Percentiles rank a stretch among this genome's conserved stretches.
Conservation (phyloP, 30 jellyfish, hydroid and myxozoan genomes). For the Phacellophora camtschatica region DNA sequence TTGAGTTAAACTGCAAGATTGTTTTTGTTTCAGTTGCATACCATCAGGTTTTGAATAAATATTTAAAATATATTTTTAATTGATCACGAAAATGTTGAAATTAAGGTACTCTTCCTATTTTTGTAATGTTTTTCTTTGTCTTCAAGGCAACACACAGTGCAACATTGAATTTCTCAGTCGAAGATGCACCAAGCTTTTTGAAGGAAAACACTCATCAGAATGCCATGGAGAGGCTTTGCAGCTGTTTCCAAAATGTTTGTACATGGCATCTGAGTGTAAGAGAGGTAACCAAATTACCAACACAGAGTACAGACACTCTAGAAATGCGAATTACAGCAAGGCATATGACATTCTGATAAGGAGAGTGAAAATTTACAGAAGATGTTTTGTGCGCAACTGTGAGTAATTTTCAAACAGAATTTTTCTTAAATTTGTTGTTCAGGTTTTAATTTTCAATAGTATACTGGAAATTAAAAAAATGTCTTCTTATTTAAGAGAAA, state of each 20-base stretch:
- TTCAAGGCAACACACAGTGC: constrained; percentile 13
- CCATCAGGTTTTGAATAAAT: no score
- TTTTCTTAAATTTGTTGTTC: no score
- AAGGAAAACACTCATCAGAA: constrained; percentile 25
- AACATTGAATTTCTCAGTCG: neutral
- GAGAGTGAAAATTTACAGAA: constrained; percentile 18
- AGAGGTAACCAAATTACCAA: neutral
- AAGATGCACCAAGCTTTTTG: constrained; percentile 35
- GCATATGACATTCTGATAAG: constrained; percentile 15
- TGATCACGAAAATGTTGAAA: no score
- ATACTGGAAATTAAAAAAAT: no score
- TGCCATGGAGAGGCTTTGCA: constrained; percentile 55
- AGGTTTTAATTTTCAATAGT: no score
- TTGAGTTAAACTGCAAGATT: no score
- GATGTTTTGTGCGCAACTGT: constrained; percentile 44
- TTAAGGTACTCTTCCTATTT: no score
- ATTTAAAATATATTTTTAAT: no score
- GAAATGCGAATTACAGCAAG: constrained; percentile 16
- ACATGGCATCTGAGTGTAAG: constrained; percentile 71
- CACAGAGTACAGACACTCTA: neutral
- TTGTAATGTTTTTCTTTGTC: neutral
- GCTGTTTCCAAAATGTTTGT: constrained; percentile 60
- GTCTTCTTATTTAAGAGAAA: no score
- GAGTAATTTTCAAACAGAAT: no score
- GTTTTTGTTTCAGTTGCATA: no score